These are phyloP conservation scores for Xylota sylvarum DNA, from an alignment of 2,888 invertebrate genomes.

Conservation along the genomic window DNA sequence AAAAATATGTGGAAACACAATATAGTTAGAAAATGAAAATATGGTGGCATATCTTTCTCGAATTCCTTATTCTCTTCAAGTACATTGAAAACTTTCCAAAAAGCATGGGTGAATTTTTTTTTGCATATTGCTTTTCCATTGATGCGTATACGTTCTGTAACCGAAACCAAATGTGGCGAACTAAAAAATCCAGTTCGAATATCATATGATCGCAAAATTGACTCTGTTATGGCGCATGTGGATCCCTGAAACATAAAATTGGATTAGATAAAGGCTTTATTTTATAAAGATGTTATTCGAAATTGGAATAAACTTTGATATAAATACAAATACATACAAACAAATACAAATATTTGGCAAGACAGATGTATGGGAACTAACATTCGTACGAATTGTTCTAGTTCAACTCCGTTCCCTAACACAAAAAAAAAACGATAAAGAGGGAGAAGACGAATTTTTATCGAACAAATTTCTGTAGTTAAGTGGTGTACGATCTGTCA, in stretches of 20 bases:
- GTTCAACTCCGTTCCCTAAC: too few species aligned
- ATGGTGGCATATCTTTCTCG: slow-evolving; percentile 93
- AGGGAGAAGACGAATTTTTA: too few species aligned
- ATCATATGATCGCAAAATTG: slow-evolving; percentile 93
- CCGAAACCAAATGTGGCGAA: slow-evolving; percentile 97
- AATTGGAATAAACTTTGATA: too few species aligned
- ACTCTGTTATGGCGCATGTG: slow-evolving; percentile 96
- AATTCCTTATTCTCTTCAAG: slow-evolving; percentile 86
- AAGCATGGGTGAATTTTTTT: slow-evolving; percentile 90
- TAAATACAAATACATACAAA: too few species aligned
- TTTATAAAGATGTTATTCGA: too few species aligned
- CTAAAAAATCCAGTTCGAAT: slow-evolving; percentile 97
- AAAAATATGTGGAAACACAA: slow-evolving; percentile 96
- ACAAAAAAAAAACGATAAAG: too few species aligned
- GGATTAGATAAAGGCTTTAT: neutral
- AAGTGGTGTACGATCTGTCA: too few species aligned
- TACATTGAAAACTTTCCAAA: slow-evolving; percentile 92
- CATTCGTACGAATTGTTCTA: too few species aligned
- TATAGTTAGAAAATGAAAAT: slow-evolving; percentile 97
- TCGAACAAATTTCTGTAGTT: too few species aligned
- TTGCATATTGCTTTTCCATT: slow-evolving; percentile 92
- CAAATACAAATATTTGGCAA: too few species aligned
- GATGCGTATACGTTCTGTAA: slow-evolving; percentile 95
- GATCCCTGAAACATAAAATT: slow-evolving; percentile 87
- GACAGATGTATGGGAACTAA: too few species aligned